Evolutionary conservation across 2,113 vertebrate genomes (phyloP), one percentile per base, ranked within the genome.

Genomic region (Octodon degus): DNA sequence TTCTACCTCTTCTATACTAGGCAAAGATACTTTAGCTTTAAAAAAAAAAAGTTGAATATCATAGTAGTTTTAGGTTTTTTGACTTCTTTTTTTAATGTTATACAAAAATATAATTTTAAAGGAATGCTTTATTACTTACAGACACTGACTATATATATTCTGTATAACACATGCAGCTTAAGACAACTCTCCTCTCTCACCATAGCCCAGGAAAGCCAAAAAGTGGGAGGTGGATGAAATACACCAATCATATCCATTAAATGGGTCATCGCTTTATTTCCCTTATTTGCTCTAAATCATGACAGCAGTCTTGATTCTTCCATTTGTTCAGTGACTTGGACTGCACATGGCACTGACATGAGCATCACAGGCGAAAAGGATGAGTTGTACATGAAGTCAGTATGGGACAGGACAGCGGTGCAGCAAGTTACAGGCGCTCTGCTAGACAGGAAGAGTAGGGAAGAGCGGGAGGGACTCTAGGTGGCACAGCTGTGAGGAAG

Each of bases 291-390:
- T 88, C 50, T 55, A 34, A 93, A 55, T 80, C 34, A 43, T 79
- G 68, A 91, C 50, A 90, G 43, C 74, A n/a, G 32, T 40, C 34
- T 91, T 93, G 43, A 83, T 37, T 83, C 80, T 86, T 90, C 14
- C 65, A 83, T 58, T 90, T 65, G 50, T 65, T 93, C 91, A 74
- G 32, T 9, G 34, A 83, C 17, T 88, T 60, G 11, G 83, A 22
- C 88, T 53, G 11, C 30, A 9, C 58, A 25, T 37, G 70, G 67
- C 47, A n/a, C 67, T 60, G 37, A 40, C 16, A 68, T 22, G 32
- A 47, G 50, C 58, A 53, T 87, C 37, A 17, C 3, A 25, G 7
- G n/a, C 58, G 24, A 72, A 1, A 3, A 17, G 55, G 34, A 34
- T 81, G n/a, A 79, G 83, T 22, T 25, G 12, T n/a, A 79, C 16